phyloP scores from a whole-genome alignment of 2,888 invertebrate species.

The Eupeodes latifasciatus region DNA sequence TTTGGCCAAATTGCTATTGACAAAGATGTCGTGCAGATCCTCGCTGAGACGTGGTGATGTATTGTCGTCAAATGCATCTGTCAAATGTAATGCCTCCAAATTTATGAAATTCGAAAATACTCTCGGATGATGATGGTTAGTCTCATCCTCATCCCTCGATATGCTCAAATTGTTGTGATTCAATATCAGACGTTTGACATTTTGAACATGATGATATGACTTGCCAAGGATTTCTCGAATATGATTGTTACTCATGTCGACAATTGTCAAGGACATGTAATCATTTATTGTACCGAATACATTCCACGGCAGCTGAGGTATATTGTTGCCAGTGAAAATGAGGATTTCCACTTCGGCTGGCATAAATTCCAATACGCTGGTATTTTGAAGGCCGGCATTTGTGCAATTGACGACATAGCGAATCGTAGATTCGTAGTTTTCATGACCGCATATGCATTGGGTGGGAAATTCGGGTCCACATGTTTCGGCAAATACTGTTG shows the following conservation, averaged over 20 bases:
- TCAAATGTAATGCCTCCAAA: constrained; percentile 89
- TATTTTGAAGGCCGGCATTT: constrained; percentile 86
- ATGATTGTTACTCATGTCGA: constrained; percentile 90
- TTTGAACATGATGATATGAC: constrained; percentile 89
- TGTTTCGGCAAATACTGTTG: constrained; percentile 73
- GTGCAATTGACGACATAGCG: constrained; percentile 90
- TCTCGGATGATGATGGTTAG: constrained; percentile 87
- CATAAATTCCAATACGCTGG: constrained; percentile 86
- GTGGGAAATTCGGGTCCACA: constrained; percentile 85
- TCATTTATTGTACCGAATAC: constrained; percentile 88
- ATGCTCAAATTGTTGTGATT: constrained; percentile 90
- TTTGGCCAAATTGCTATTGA: constrained; percentile 87
- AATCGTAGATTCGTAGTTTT: constrained; percentile 84
- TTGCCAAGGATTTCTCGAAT: constrained; percentile 90
- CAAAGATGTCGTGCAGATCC: constrained; percentile 89
- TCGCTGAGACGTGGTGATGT: constrained; percentile 86
- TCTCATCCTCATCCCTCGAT: constrained; percentile 85
- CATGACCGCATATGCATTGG: constrained; percentile 86
- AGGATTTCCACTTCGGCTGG: constrained; percentile 88
- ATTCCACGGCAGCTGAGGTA: constrained; percentile 88
- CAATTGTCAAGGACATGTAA: constrained; percentile 86
- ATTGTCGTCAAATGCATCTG: constrained; percentile 89
- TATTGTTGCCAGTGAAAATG: constrained; percentile 89
- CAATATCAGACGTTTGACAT: constrained; percentile 88
- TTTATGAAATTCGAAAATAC: constrained; percentile 89